Evolutionary conservation across 2,797 vertebrate species (phyloP).

Genomic region (Gila robusta): DNA sequence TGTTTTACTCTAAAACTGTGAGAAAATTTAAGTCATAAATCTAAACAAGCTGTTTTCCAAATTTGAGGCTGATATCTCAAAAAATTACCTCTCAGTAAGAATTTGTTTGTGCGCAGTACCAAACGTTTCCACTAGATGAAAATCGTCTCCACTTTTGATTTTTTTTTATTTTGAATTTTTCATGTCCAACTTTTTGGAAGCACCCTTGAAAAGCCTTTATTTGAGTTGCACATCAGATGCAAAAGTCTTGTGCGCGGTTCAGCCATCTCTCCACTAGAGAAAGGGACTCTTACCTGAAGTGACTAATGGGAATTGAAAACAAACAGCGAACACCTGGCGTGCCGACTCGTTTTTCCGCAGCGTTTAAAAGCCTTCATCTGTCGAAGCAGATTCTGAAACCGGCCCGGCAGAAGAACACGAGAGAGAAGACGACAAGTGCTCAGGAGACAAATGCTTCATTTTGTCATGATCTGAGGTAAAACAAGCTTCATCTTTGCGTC

Average conservation of each 20-base stretch:
- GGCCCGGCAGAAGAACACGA: slow-evolving; percentile 64
- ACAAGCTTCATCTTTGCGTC: slow-evolving; percentile 67
- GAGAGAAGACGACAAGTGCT: slow-evolving; percentile 59
- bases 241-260: not conserved
- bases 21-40: too few relatives aligned
- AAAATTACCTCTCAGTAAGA: too few relatives aligned
- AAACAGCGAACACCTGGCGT: slow-evolving; percentile 68
- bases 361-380: slow-evolving; percentile 71
- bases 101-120: too few relatives aligned
- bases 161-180: too few relatives aligned
- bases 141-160: too few relatives aligned
- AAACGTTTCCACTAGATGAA: too few relatives aligned
- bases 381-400: slow-evolving; percentile 73
- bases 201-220: not conserved
- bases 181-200: too few relatives aligned
- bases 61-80: too few relatives aligned
- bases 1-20: too few relatives aligned
- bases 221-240: slow-evolving; percentile 7
- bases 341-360: slow-evolving; percentile 68
- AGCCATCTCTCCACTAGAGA: slow-evolving; percentile 60
- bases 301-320: slow-evolving; percentile 70
- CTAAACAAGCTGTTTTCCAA: too few relatives aligned
- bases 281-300: slow-evolving; percentile 63
- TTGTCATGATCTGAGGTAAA: slow-evolving; percentile 75
- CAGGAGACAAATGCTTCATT: slow-evolving; percentile 77